Evolutionary conservation across 1,140 invertebrate genomes (phyloP).

Genomic region (Brachionus asplanchnoidis): DNA sequence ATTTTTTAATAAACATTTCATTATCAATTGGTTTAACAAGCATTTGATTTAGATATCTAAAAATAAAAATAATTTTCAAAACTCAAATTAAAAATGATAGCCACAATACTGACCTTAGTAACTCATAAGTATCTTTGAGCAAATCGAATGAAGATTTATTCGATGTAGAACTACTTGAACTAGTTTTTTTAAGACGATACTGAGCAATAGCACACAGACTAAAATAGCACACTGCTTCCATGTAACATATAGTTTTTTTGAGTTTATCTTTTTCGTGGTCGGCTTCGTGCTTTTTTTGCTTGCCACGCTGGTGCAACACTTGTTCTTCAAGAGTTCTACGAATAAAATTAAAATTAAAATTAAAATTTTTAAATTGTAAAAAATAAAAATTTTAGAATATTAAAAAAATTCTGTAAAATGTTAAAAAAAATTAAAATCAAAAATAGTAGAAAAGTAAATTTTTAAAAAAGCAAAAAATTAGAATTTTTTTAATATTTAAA

Average conservation of each 20-base stretch:
- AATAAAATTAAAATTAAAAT: not conserved
- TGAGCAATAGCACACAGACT: slow-evolving; percentile 33
- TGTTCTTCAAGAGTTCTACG: slow-evolving; percentile 20
- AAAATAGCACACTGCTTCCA: slow-evolving; percentile 41
- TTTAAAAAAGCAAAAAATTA: no score
- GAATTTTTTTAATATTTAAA: no score
- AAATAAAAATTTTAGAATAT: no score
- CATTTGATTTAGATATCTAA: slow-evolving; percentile 12
- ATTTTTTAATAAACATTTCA: slow-evolving; percentile 37
- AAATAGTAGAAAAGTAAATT: not conserved
- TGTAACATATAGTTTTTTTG: slow-evolving; percentile 19
- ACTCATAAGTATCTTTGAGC: slow-evolving; percentile 34
- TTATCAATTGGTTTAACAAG: slow-evolving; percentile 32
- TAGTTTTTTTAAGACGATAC: slow-evolving; percentile 34
- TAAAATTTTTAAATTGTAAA: not conserved
- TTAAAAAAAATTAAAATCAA: not conserved
- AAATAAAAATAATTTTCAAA: not conserved
- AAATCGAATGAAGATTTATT: slow-evolving; percentile 37
- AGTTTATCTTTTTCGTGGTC: slow-evolving; percentile 24
- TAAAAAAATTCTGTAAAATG: no score
- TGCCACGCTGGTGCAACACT: slow-evolving; percentile 22
- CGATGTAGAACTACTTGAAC: slow-evolving; percentile 16
- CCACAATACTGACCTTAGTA: not conserved
- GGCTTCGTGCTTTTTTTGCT: slow-evolving; percentile 40
- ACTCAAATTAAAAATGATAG: not conserved